These are phyloP conservation scores for Siniperca chuatsi DNA, from an alignment of 2,113 vertebrate genomes.

Conservation along the genomic window DNA sequence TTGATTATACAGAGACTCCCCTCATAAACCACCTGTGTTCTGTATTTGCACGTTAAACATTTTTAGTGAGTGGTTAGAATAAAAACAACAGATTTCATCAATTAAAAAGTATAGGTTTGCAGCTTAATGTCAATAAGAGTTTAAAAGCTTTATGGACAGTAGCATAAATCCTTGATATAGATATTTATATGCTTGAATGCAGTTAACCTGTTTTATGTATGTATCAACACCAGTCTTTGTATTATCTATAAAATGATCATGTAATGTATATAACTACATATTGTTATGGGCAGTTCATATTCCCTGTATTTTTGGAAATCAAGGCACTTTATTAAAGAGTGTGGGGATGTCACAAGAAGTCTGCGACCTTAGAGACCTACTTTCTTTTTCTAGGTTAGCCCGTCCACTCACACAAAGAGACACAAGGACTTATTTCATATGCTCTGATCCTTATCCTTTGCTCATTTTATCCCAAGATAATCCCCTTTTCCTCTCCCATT, in stretches of 20 bases:
- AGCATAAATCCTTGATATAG: background rate
- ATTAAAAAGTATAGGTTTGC: background rate
- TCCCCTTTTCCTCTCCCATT: constrained; percentile 59
- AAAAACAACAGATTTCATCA: background rate
- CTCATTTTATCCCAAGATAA: constrained; percentile 55
- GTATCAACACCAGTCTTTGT: background rate
- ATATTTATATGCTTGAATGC: background rate
- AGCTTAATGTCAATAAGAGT: background rate
- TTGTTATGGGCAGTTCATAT: background rate
- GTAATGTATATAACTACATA: background rate
- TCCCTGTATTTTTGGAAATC: background rate
- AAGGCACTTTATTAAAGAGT: background rate
- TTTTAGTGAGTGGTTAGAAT: background rate
- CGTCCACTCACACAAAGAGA: constrained; percentile 70
- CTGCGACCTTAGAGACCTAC: constrained; percentile 46
- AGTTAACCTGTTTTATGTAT: background rate
- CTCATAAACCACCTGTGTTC: background rate
- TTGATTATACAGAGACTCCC: background rate
- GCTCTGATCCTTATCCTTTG: constrained; percentile 30
- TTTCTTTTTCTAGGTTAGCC: constrained; percentile 84
- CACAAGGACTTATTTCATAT: constrained; percentile 60
- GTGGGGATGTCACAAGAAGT: background rate
- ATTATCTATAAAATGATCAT: background rate
- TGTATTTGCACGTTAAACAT: background rate
- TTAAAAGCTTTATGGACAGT: background rate